Base-by-base conservation (phyloP, 1,140 invertebrate genomes). In the Hylyphantes graminicola region DNA sequence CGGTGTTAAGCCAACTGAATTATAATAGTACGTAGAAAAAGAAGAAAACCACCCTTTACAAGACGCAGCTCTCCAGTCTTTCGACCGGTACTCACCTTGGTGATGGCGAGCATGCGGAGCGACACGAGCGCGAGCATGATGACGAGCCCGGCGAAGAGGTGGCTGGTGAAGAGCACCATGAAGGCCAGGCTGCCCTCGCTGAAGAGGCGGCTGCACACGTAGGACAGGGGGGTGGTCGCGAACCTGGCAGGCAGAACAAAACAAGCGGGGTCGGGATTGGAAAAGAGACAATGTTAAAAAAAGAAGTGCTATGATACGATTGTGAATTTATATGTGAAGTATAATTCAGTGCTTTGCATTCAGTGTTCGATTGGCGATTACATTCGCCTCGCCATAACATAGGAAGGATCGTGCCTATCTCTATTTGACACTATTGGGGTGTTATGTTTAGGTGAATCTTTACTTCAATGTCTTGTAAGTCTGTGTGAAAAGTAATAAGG, bases 81-180 rank as follows among this genome's bases (percentile, higher is more conserved):
- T 35, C 1, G 6, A 59, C 6, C 57, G n/a, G 61, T 17, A 7
- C 67, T 64, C 75, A 76, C 89, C 88, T 87, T 51, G 10, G 70
- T 70, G 7, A 85, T 55, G 19, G 63, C 75, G 55, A 85, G 63
- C 72, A 85, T 74, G 2, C 70, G 53, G 3, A 85, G 68, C 13
- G 65, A 59, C 21, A 86, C 87, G 82, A 87, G 57, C 3, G 61
- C 54, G 0, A 91, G 90, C 65, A 91, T 88, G 54, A 91, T 88
- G 10, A 89, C 91, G 0, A 91, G 89, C 3, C 91, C 91, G 12
- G 91, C 86, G 85, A 92, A 91, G 13, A 92, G 87, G 80, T 92
- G 91, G 15, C 90, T 81, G 65, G 90, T 90, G 74, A 89, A 91
- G 10, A 89, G 81, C 21, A 89, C 88, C 88, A 91, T 89, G 86